phyloP scores from a whole-genome alignment of 2,797 vertebrate genomes.

The Helicolenus hilgendorfi region DNA sequence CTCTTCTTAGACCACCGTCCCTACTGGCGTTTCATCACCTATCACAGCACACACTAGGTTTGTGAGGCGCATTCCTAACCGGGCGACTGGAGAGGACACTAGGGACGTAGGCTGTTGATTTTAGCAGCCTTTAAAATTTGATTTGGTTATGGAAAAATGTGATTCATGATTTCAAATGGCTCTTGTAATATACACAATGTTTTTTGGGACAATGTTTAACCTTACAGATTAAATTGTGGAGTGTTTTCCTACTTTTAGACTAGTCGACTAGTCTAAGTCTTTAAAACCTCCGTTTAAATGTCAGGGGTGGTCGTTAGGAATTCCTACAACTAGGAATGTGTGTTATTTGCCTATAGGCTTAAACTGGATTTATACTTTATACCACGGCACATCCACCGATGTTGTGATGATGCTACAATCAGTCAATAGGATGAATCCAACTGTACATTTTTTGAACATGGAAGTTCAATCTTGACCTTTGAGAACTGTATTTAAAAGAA shows the following conservation, averaged over 20 bases:
- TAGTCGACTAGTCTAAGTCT: background rate
- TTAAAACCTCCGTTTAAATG: background rate
- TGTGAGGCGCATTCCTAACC: no score
- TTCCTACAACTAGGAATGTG: background rate
- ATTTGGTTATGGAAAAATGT: background rate
- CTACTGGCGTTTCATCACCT: background rate
- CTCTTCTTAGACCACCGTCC: accelerated
- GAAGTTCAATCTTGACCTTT: background rate
- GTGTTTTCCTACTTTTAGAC: background rate
- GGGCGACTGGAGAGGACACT: accelerated
- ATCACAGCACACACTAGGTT: no score
- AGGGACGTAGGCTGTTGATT: background rate
- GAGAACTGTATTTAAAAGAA: background rate
- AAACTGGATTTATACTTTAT: background rate
- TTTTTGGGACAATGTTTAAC: no score
- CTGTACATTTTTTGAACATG: background rate
- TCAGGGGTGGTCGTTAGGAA: background rate
- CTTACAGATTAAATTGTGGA: no score
- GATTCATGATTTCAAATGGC: background rate
- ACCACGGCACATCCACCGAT: background rate
- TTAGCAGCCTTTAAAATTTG: accelerated
- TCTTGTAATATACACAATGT: background rate
- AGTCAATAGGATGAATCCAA: background rate
- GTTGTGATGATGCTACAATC: background rate
- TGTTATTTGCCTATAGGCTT: background rate